Evolutionary conservation across 1,140 invertebrate genomes (phyloP).

Genomic region (Andrena cerasifolii): DNA sequence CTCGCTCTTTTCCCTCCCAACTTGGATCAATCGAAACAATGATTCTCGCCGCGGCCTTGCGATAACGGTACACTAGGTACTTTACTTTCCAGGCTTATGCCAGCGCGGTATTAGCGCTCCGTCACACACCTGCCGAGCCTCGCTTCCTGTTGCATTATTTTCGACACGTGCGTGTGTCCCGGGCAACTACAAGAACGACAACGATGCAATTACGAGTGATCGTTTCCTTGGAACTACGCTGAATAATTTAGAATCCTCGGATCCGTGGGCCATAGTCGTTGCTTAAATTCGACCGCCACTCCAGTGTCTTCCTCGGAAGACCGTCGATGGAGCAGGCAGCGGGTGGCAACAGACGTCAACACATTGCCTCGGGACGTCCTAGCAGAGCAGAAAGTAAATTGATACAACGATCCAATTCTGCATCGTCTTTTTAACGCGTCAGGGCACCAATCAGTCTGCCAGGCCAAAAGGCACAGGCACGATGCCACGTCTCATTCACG

Average conservation of each 20-base stretch:
- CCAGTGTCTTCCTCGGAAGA: background rate
- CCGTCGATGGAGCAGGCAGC: background rate
- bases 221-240: background rate
- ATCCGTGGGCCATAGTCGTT: too few species aligned
- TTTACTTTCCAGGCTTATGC: constrained; percentile 37
- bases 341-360: background rate
- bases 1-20: background rate
- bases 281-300: background rate
- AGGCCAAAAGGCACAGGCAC: background rate
- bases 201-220: background rate
- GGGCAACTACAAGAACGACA: background rate
- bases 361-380: background rate
- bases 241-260: too few species aligned
- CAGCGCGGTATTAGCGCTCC: constrained; percentile 17
- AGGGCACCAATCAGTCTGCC: constrained; percentile 9
- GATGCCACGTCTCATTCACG: background rate
- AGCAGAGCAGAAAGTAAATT: background rate
- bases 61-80: constrained; percentile 31
- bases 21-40: constrained; percentile 45
- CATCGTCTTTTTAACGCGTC: background rate
- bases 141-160: constrained; percentile 33
- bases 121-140: constrained; percentile 9
- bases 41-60: constrained; percentile 47
- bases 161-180: background rate
- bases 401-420: background rate